Percentiles rank a stretch among this genome's conserved stretches.
These are phyloP conservation scores for Sander vitreus DNA, from an alignment of 2,113 vertebrate species.

Conservation along the genomic window DNA sequence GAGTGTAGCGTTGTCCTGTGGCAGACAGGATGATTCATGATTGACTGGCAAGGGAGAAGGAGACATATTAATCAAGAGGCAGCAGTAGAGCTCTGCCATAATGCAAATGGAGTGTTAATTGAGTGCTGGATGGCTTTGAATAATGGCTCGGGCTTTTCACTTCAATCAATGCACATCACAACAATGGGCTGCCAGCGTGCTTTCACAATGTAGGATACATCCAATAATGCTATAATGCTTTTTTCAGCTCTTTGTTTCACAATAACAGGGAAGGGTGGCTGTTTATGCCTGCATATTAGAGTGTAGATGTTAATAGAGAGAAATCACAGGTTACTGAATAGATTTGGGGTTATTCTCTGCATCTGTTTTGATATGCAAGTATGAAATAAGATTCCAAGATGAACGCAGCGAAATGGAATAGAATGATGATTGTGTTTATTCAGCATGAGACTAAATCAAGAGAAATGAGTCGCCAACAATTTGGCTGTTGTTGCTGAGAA, in stretches of 20 bases:
- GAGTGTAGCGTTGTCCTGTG: slow-evolving; percentile 55
- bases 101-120: slow-evolving; percentile 86
- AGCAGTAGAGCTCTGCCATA: slow-evolving; percentile 71
- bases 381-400: slow-evolving; percentile 46
- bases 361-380: slow-evolving; percentile 47
- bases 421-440: slow-evolving; percentile 47
- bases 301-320: slow-evolving; percentile 48
- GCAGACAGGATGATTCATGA: slow-evolving; percentile 79
- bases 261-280: slow-evolving; percentile 27
- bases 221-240: slow-evolving; percentile 52
- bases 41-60: slow-evolving; percentile 80
- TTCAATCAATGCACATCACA: slow-evolving; percentile 80
- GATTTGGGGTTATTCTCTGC: slow-evolving; percentile 23
- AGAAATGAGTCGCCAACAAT: slow-evolving; percentile 47
- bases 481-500: slow-evolving; percentile 15
- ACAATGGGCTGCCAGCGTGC: slow-evolving; percentile 70
- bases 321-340: slow-evolving; percentile 50
- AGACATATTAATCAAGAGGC: slow-evolving; percentile 81
- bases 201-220: slow-evolving; percentile 62
- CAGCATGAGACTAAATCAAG: slow-evolving; percentile 47
- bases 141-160: slow-evolving; percentile 77
- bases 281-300: slow-evolving; percentile 37
- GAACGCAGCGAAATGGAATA: slow-evolving; percentile 24
- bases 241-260: slow-evolving; percentile 50
- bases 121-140: slow-evolving; percentile 82